These are phyloP conservation scores for Trididemnum clinides DNA, from an alignment of 23 tunicate species.

Conservation along the genomic window DNA sequence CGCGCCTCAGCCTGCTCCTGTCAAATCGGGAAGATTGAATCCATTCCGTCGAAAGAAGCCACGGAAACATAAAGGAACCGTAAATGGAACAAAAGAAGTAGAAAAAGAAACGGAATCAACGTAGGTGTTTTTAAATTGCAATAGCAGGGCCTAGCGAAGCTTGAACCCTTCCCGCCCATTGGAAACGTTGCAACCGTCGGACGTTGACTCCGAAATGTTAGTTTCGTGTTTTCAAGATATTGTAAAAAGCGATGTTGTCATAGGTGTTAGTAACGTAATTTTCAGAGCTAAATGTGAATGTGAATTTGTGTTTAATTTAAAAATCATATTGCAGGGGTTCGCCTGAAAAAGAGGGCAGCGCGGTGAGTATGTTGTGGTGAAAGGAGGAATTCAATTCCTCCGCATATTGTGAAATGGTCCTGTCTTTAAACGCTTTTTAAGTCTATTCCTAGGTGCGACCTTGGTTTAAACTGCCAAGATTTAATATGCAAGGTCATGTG, in stretches of 20 bases:
- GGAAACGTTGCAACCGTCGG: too few relatives aligned
- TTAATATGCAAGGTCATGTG: too few relatives aligned
- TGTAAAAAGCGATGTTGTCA: background rate
- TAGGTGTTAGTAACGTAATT: background rate
- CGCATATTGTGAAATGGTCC: too few relatives aligned
- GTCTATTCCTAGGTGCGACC: too few relatives aligned
- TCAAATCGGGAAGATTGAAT: background rate
- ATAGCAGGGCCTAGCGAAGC: background rate
- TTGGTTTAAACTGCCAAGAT: too few relatives aligned
- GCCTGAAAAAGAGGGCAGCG: conserved; percentile 57
- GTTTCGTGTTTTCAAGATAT: background rate
- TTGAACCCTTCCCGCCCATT: background rate
- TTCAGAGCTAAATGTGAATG: background rate
- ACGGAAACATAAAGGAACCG: conserved; percentile 36
- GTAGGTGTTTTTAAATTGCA: too few relatives aligned
- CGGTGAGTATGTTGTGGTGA: too few relatives aligned
- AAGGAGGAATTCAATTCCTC: too few relatives aligned
- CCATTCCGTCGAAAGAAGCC: conserved; percentile 56
- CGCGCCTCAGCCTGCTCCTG: background rate
- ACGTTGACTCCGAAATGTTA: too few relatives aligned
- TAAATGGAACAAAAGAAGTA: conserved; percentile 41
- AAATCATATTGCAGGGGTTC: conserved; percentile 49
- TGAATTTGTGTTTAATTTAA: background rate
- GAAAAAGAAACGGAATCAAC: conserved; percentile 66
- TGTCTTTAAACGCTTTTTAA: too few relatives aligned